These are phyloP conservation scores for Rostratula benghalensis DNA, from an alignment of 2,113 vertebrate genomes.

Conservation along the genomic window DNA sequence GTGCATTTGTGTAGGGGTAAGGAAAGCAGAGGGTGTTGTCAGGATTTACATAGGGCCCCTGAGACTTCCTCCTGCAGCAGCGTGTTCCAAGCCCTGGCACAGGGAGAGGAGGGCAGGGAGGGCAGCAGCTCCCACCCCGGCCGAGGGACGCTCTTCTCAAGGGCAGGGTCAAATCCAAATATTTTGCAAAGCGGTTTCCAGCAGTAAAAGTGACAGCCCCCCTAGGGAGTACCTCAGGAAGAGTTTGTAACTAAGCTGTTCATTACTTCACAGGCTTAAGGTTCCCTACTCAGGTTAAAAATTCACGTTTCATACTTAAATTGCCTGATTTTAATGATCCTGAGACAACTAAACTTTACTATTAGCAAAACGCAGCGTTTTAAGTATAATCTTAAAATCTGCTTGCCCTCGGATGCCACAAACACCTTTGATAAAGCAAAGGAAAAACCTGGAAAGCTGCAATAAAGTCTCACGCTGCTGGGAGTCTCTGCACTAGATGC, in stretches of 20 bases:
- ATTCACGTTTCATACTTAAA: neutral
- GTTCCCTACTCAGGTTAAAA: neutral
- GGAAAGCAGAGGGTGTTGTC: neutral
- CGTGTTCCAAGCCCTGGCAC: neutral
- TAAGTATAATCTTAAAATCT: neutral
- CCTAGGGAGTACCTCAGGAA: neutral
- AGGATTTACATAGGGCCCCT: neutral
- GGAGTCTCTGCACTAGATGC: neutral
- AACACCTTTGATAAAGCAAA: neutral
- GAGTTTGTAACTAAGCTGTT: neutral
- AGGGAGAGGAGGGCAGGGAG: neutral
- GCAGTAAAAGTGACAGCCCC: neutral
- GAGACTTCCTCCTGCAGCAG: neutral
- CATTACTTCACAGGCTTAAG: neutral
- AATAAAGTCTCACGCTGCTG: neutral
- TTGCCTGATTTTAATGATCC: neutral
- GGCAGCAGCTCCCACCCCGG: neutral
- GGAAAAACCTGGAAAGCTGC: neutral
- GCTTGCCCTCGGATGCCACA: neutral
- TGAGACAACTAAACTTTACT: neutral
- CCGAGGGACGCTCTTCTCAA: neutral
- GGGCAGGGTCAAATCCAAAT: neutral
- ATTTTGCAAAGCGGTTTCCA: neutral
- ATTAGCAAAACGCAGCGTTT: neutral
- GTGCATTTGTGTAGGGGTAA: neutral